Evolutionary conservation across 1,140 invertebrate species (phyloP).

Genomic region (Bathynomus jamesi): DNA sequence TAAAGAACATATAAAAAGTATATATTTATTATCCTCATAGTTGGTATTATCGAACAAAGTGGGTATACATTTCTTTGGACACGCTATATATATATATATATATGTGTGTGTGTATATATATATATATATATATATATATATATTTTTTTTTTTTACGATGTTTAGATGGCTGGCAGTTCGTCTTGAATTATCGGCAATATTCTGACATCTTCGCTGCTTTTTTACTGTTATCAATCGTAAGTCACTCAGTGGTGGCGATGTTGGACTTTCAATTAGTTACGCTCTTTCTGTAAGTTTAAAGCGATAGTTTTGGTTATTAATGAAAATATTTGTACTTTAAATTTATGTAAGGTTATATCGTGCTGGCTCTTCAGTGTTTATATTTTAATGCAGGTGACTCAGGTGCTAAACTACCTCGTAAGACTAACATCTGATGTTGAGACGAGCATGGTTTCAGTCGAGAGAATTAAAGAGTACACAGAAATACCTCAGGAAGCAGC

Average conservation of each 20-base stretch:
- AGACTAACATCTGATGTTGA: slow-evolving; percentile 55
- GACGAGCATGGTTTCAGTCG: slow-evolving; percentile 58
- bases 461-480: slow-evolving; percentile 56
- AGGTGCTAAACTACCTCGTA: slow-evolving; percentile 54
- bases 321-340: neutral
- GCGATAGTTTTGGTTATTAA: neutral
- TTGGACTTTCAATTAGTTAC: slow-evolving; percentile 52
- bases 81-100: no score
- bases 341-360: neutral
- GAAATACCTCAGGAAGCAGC: slow-evolving; percentile 52
- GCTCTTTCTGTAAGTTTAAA: slow-evolving; percentile 41
- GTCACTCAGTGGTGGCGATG: slow-evolving; percentile 43
- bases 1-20: no score
- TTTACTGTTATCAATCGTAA: slow-evolving; percentile 47
- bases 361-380: neutral
- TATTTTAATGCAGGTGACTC: slow-evolving; percentile 45
- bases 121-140: no score
- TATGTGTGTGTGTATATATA: no score
- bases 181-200: slow-evolving; percentile 48
- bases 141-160: slow-evolving; percentile 9
- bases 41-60: no score
- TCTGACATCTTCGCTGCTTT: slow-evolving; percentile 50
- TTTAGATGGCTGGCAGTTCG: slow-evolving; percentile 48
- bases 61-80: no score
- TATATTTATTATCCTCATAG: no score